These are phyloP conservation scores for Octopus sinensis DNA, from an alignment of 1,140 invertebrate species.

Conservation along the genomic window DNA sequence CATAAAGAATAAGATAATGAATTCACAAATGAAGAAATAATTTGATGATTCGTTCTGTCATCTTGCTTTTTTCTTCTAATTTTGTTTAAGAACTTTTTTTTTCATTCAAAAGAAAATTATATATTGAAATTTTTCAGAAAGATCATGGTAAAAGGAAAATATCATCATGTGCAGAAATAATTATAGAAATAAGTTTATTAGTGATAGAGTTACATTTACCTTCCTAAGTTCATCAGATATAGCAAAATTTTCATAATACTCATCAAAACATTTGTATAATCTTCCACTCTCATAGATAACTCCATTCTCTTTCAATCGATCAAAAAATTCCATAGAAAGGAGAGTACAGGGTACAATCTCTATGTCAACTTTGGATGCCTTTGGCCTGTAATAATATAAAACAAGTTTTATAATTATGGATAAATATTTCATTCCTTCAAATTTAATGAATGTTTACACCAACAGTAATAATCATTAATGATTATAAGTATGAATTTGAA, in stretches of 20 bases:
- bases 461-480: neutral
- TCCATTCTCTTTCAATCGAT: constrained; percentile 60
- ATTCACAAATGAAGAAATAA: no score
- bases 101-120: neutral
- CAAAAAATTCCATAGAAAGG: constrained; percentile 64
- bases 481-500: no score
- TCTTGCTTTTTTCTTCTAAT: neutral
- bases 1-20: no score
- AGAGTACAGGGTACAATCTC: constrained; percentile 61
- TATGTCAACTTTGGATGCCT: constrained; percentile 43
- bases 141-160: neutral
- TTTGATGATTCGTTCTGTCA: no score
- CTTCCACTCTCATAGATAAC: constrained; percentile 58
- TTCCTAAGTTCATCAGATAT: constrained; percentile 64
- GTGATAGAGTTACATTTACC: constrained; percentile 32
- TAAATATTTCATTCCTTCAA: neutral
- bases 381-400: constrained; percentile 35
- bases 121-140: neutral
- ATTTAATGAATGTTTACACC: neutral
- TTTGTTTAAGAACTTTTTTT: neutral
- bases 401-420: constrained; percentile 5
- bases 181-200: neutral
- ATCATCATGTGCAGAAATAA: neutral
- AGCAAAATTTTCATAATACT: constrained; percentile 60
- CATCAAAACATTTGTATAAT: constrained; percentile 63